Conservation (phyloP, 2,113 vertebrate genomes). For the Pseudopipra pipra region DNA sequence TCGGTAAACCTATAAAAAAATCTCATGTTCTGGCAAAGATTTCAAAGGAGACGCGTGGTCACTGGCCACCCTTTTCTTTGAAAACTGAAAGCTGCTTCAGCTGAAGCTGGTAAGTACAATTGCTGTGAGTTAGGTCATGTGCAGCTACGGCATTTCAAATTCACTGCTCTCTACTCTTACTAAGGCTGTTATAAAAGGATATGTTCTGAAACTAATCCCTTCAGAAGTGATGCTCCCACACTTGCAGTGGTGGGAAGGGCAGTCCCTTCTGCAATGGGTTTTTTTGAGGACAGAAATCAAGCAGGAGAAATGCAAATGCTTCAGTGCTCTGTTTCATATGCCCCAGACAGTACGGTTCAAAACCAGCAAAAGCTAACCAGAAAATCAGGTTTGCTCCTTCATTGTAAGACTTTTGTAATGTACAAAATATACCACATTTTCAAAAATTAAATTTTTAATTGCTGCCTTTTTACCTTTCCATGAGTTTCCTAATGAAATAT, state of each 20-base stretch:
- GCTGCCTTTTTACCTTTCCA: not conserved
- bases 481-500: not conserved
- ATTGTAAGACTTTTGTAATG: not conserved
- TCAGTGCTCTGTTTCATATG: not conserved
- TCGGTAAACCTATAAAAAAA: not conserved
- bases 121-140: not conserved
- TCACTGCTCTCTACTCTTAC: not conserved
- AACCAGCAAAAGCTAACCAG: not conserved
- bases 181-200: not conserved
- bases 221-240: not conserved
- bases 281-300: not conserved
- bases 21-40: not conserved
- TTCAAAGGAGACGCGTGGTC: accelerated
- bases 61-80: not conserved
- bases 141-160: not conserved
- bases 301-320: not conserved
- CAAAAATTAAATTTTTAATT: not conserved
- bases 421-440: not conserved
- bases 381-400: not conserved
- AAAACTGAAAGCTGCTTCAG: not conserved
- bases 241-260: not conserved
- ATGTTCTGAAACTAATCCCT: not conserved
- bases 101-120: not conserved
- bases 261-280: not conserved
- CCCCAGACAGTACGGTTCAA: not conserved